Percentiles rank a stretch among this genome's conserved stretches.
phyloP scores from a whole-genome alignment of 2,113 vertebrate species.

The Melanerpes formicivorus region DNA sequence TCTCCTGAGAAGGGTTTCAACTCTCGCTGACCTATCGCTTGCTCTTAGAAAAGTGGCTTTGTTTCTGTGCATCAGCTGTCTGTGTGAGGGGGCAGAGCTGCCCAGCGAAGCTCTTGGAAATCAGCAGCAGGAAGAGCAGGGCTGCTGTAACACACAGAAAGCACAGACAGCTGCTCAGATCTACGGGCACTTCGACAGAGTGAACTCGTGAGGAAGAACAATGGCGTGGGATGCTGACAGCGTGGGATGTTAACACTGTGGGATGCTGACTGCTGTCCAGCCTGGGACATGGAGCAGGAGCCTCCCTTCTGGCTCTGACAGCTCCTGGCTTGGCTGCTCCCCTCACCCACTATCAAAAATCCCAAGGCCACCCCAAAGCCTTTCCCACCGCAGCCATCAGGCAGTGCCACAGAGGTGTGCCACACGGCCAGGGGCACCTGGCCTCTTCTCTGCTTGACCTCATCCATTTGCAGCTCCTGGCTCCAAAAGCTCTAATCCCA shows the following conservation, averaged over 20 bases:
- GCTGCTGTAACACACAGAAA: not conserved
- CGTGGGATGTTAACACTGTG: not conserved
- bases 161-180: not conserved
- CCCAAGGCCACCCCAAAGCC: not conserved
- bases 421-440: not conserved
- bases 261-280: not conserved
- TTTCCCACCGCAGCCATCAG: not conserved
- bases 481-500: not conserved
- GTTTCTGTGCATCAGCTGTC: not conserved
- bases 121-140: not conserved
- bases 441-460: not conserved
- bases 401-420: not conserved
- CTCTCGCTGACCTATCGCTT: constrained; percentile 26
- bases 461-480: not conserved
- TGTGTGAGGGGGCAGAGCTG: not conserved
- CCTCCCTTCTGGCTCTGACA: not conserved
- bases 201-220: not conserved
- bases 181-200: not conserved
- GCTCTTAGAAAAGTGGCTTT: not conserved
- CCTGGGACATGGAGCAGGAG: accelerated
- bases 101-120: not conserved
- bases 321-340: not conserved
- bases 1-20: constrained; percentile 43
- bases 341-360: not conserved
- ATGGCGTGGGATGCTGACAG: not conserved